phyloP scores from a whole-genome alignment of 2,888 invertebrate genomes.

The Chromoteleia sp. region DNA sequence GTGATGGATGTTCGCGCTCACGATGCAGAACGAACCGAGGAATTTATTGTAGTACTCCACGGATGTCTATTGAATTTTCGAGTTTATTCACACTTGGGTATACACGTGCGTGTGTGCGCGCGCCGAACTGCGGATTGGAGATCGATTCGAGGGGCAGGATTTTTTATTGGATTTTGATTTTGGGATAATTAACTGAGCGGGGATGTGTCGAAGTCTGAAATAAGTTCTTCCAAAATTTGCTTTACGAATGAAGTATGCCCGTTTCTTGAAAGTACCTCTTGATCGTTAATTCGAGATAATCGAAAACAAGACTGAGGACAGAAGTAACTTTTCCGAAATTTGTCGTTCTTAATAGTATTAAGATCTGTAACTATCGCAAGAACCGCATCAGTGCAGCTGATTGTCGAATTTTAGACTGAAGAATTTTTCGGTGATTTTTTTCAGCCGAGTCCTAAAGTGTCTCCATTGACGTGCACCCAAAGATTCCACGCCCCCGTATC shows the following conservation, averaged over 20 bases:
- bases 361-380: too few species aligned
- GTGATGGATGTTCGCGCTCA: slow-evolving; percentile 61
- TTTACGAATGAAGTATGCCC: too few species aligned
- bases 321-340: too few species aligned
- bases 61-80: slow-evolving; percentile 57
- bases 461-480: slow-evolving; percentile 45
- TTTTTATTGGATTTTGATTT: slow-evolving; percentile 29
- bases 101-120: background rate
- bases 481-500: slow-evolving; percentile 39
- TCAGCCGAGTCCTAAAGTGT: background rate
- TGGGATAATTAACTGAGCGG: slow-evolving; percentile 3
- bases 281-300: too few species aligned
- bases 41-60: slow-evolving; percentile 57
- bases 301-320: too few species aligned
- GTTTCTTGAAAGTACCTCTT: too few species aligned
- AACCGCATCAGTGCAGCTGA: too few species aligned
- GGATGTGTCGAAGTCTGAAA: too few species aligned
- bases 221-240: too few species aligned
- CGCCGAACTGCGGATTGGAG: background rate
- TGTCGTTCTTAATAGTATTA: too few species aligned
- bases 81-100: slow-evolving; percentile 55
- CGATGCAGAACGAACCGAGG: slow-evolving; percentile 44
- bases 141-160: slow-evolving; percentile 2
- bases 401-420: too few species aligned
- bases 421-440: background rate